Evolutionary conservation across 2,113 vertebrate genomes (phyloP).

Genomic region (Aldabrachelys gigantea): DNA sequence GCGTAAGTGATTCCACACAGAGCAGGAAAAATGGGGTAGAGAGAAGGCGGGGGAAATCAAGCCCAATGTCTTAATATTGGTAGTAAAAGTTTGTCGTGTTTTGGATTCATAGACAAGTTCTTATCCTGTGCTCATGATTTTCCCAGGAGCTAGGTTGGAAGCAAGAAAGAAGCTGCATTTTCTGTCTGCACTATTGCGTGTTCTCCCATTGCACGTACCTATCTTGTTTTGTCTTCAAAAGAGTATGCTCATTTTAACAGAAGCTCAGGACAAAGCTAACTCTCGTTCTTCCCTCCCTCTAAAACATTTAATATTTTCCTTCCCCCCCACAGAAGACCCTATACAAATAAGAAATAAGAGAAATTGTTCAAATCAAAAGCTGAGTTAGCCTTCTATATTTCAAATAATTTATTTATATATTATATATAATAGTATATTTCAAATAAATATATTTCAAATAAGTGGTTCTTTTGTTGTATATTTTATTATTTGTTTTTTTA

Average conservation of each 20-base stretch:
- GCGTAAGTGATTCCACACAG: not conserved
- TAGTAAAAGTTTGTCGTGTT: not conserved
- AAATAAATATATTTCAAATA: not conserved
- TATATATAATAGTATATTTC: no score
- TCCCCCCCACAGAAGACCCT: not conserved
- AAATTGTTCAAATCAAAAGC: not conserved
- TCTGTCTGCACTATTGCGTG: not conserved
- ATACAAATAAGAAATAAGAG: not conserved
- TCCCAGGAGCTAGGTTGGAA: not conserved
- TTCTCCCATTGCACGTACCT: not conserved
- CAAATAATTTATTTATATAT: accelerated
- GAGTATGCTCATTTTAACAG: not conserved
- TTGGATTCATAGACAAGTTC: not conserved
- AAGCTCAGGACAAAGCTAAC: not conserved
- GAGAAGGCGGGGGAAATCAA: no score
- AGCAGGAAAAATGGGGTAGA: not conserved
- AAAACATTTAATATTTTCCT: not conserved
- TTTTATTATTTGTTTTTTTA: not conserved
- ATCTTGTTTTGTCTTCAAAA: not conserved
- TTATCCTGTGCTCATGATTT: not conserved
- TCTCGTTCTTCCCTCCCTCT: not conserved
- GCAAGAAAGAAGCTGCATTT: not conserved
- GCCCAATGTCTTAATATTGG: not conserved
- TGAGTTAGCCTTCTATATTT: not conserved
- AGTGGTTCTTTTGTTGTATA: not conserved